Base-by-base conservation (phyloP, 2,113 vertebrate genomes). In the Lanius collurio region DNA sequence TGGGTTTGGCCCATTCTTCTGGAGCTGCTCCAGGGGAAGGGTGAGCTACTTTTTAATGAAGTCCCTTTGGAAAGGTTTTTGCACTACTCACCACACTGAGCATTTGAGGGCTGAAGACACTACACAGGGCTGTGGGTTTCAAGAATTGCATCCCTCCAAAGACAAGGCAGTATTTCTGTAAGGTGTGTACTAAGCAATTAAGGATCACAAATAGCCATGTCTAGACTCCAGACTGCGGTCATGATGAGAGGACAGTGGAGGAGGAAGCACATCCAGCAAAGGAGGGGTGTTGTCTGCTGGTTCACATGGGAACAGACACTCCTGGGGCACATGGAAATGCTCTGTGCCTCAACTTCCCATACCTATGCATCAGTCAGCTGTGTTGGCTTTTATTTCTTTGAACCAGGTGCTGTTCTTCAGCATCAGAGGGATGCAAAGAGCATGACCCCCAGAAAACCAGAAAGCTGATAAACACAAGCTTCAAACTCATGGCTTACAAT, bases 261-360 rank as follows among this genome's bases (percentile, higher is more conserved):
- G 50, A 77, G 17, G 41, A 81, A 84, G 37, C 10, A 52, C 52
- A 62, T 30, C 24, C 42, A 81, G 59, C 41, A 70, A 30, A 84
- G 37, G 22, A 83, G 5, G 12, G 49, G 18, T 20, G 1, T 13
- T 35, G 7, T 55, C 39, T 11, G 4, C 52, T 44, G 42, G 23
- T 76, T 71, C 55, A 37, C 41, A 3, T 0, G 13, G 41, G 24
- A 87, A n/a, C 56, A 91, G 62, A 62, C 18, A 17, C 31, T 65
- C 37, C n/a, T 15, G 41, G 59, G 60, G 55, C 35, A 83, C 73
- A 42, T 2, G 10, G 53, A 87, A 62, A 35, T 33, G 49, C 21
- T 74, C 27, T 1, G 0, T 27, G 24, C 24, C 86, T 74, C 56
- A 52, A 0, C 8, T 65, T 12, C 24, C 20, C 15, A 23, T 3